Base-by-base conservation (phyloP, 64 coral and sea anemone species). In the Trachythela sp. region DNA sequence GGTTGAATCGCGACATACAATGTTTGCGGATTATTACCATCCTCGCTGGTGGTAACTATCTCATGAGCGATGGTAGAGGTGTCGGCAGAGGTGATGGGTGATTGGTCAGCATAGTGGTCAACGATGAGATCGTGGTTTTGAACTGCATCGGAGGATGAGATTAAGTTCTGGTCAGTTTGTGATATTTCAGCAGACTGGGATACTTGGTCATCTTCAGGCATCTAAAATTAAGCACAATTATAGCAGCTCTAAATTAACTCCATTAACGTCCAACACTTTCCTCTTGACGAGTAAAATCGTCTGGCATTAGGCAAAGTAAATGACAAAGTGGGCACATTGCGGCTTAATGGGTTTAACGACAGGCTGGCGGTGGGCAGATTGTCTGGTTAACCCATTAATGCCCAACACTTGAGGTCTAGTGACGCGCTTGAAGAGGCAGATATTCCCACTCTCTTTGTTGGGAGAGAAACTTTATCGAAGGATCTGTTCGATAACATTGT, bases 1-100 rank as follows among this genome's bases (percentile, higher is more conserved):
- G 75, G 75, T 35, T 80, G 75, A 14, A 80, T 80, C 13, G 75
- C 75, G 35, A 80, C 75, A 35, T 80, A 80, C 75, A 80, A 80
- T 30, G 75, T 80, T 30, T 80, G 75, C 9, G 75, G 32, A 37
- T 80, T 35, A 9, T 9, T 17, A 37, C 20, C 37, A 10, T 37
- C 75, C 15, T 80, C 75, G 30, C 33, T 80, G 20, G 75, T 80
- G 31, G 75, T 80, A 37, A 39, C 37, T 18, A 64, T 64, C 26
- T 64, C 56, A 0, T 64, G 56, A 26, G 56, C 22, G 24, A 64
- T 64, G 56, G 56, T 45, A 45, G 42, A 45, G 42, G 42, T 64
- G 56, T 22, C 56, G 8, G 20, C 17, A 26, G 56, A 64, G 4
- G 11, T 11, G 42, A 45, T 11, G 4, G 42, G 42, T 45, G 4